Percentiles rank a stretch among this genome's conserved stretches.
Conservation (phyloP, 2,797 vertebrate species). For the Mionectes olivaceus region DNA sequence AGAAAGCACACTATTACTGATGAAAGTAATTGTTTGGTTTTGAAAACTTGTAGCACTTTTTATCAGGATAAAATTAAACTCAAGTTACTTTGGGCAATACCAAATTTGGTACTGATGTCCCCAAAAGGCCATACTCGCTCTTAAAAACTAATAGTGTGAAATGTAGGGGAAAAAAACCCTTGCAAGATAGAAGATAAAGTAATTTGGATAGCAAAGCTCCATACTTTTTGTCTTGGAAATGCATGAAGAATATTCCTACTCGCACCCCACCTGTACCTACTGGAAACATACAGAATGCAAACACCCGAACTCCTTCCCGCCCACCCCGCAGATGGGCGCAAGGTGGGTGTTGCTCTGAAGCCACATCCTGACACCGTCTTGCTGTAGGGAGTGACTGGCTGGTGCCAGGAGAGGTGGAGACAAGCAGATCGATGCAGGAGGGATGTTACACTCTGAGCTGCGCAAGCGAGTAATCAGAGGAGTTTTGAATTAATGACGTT, state of each 20-base stretch:
- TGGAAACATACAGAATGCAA: background rate
- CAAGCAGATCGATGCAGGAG: background rate
- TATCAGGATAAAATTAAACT: background rate
- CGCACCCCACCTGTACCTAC: background rate
- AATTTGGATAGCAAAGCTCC: background rate
- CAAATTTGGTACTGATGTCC: background rate
- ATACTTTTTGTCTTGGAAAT: background rate
- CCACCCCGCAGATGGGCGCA: accelerated
- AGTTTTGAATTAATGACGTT: background rate
- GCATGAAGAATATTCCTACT: background rate
- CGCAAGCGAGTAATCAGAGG: background rate
- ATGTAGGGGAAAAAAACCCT: accelerated
- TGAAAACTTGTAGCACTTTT: background rate
- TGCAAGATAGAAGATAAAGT: background rate
- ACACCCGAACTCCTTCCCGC: background rate
- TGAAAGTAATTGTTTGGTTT: background rate
- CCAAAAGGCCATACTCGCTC: background rate
- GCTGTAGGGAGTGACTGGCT: background rate
- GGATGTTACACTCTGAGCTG: accelerated
- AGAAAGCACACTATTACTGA: background rate
- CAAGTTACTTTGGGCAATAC: background rate
- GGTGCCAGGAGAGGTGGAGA: background rate
- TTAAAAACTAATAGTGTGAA: background rate
- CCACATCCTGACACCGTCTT: accelerated
- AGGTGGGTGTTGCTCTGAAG: background rate